Evolutionary conservation across 2,797 vertebrate species (phyloP), one percentile per base, ranked within the genome.

Genomic region (Propithecus deckenii): DNA sequence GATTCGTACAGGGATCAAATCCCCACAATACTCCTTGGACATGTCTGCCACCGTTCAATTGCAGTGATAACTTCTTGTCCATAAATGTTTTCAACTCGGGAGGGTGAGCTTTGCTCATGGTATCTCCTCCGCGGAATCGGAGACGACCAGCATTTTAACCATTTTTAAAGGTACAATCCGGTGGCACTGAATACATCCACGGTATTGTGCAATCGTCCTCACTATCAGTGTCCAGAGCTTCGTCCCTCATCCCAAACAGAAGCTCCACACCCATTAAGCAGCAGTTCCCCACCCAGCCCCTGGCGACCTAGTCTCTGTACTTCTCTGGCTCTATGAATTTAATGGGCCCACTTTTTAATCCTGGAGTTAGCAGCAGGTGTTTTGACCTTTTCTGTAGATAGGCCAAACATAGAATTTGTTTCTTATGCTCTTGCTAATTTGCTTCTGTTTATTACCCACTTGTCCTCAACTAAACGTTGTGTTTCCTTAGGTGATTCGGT

Each of bases 401-500:
- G 59, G 55, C 23, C n/a, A 90, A 48, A 72, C 28, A 4, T 0
- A 7, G 17, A 50, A 48, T 32, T 71, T 23, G 30, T 71, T 76
- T 46, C 22, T 72, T 81, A 80, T 81, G 41, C 8, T 61, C 59
- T 79, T 63, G 74, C 32, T 94, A 3, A 74, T 32, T 59, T 80
- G 65, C 59, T 84, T 94, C 67, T 59, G 11, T 72, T 86, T 94
- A 13, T 25, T 38, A 78, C 86, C n/a, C 55, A 22, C 11, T 15
- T 32, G 23, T 86, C 84, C 22, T 97, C 32, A 83, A n/a, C 18
- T 61, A 52, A 61, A 1, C 5, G 15, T 91, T 96, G 65, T 97
- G 81, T 97, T 95, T 96, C 83, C 35, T 11, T 95, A 99, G 99
- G 98, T 97, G 99, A 99, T 93, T 96, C 98, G 7, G 98, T 99